phyloP scores from a whole-genome alignment of 2,797 vertebrate species.

The Rhynchotus rufescens region DNA sequence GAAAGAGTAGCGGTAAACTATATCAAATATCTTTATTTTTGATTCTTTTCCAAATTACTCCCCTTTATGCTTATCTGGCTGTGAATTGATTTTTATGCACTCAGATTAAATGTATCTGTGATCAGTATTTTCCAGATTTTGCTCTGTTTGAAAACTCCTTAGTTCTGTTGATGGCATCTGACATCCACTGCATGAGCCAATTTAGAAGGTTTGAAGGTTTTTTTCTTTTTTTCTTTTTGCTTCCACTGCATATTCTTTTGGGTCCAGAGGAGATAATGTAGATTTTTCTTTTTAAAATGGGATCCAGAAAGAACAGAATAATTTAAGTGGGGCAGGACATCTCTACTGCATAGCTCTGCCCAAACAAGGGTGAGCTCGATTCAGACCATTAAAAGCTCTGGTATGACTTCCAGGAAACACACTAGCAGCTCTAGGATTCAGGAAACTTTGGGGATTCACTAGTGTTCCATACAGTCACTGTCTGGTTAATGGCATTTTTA shows the following conservation, averaged over 20 bases:
- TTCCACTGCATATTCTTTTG: background rate
- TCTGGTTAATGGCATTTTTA: slow-evolving; percentile 2
- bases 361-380: background rate
- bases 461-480: background rate
- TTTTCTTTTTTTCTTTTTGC: background rate
- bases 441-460: slow-evolving; percentile 20
- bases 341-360: background rate
- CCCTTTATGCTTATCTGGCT: rapidly evolving
- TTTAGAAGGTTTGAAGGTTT: background rate
- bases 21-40: background rate
- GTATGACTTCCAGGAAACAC: background rate
- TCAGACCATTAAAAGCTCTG: background rate
- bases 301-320: background rate
- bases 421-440: background rate
- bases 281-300: background rate
- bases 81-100: background rate
- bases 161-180: background rate
- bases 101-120: background rate
- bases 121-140: background rate
- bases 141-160: background rate
- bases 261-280: background rate
- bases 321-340: background rate
- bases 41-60: background rate
- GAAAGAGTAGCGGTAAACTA: background rate
- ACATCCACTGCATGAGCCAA: background rate